Evolutionary conservation across 2,797 vertebrate species (phyloP), one percentile per base, ranked within the genome.

Genomic region (Chrysocyon brachyurus): DNA sequence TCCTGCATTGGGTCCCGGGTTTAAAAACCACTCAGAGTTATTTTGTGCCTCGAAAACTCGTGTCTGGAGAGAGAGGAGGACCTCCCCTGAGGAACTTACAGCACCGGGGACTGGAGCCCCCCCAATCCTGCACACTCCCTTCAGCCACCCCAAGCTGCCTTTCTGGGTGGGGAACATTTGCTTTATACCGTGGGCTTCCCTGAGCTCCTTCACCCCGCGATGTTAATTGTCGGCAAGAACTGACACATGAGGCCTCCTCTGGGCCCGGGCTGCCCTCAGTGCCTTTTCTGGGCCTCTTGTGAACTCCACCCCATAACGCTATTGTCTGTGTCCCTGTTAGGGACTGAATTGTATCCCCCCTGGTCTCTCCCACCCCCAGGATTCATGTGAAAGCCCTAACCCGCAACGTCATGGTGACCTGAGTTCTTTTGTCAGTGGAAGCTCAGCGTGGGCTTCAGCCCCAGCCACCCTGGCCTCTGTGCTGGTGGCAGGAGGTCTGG

Each of bases 381-480:
- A 26, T 56, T 3, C 4, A 3, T 22, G 46, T 81, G 4, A 68
- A 77, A 66, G 46, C 52, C 36, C 66, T 46, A 28, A 21, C 12
- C 52, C 22, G 16, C n/a, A 26, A 3, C 4, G 72, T 28, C 81
- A 64, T 33, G 36, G 36, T 3, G 6, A 40, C 59, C 9, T 15
- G 2, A 8, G 0, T 5, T 26, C 12, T 0, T 8, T 26, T 5
- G 0, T 8, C 2, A 9, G 4, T 54, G 40, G 56, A 16, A 54
- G 46, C 56, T 22, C 57, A 4, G 63, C 26, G 12, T 28, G 1
- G 52, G 79, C n/a, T 36, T 31, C 6, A 40, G 40, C 12, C 24
- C 85, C 19, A 0, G 64, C 59, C 21, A 2, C 16, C 9, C 46
- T 31, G 24, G 56, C 61, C 91, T 36, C 75, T n/a, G 77, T 6